Conservation (phyloP, 1,140 invertebrate species). For the Ylistrum balloti region DNA sequence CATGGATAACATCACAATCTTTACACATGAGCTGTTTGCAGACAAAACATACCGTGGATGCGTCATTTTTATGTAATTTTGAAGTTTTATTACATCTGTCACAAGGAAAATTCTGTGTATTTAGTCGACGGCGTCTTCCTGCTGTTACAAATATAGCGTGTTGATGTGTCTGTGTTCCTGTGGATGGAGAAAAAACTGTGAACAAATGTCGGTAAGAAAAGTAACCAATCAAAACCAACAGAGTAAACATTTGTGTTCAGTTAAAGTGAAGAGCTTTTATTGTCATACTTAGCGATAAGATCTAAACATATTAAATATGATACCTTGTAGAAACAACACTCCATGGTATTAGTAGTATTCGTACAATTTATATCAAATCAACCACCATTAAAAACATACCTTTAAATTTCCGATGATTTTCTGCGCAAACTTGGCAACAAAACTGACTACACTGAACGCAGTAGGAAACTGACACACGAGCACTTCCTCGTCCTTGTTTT, state of each 20-base stretch:
- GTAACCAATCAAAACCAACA: too few relatives aligned
- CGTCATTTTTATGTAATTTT: neutral
- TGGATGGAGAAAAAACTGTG: too few relatives aligned
- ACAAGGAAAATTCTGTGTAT: neutral
- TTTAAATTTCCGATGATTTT: slow-evolving; percentile 40
- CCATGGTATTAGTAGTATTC: too few relatives aligned
- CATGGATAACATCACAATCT: neutral
- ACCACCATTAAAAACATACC: too few relatives aligned
- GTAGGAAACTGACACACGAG: neutral
- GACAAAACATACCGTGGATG: neutral
- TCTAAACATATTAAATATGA: too few relatives aligned
- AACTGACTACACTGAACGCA: neutral
- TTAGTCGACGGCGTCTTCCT: neutral
- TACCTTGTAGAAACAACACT: too few relatives aligned
- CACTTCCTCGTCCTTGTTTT: neutral
- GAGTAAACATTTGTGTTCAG: too few relatives aligned
- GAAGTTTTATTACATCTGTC: neutral
- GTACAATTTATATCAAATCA: too few relatives aligned
- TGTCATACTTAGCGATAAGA: too few relatives aligned
- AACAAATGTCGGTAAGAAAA: neutral
- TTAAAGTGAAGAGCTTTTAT: too few relatives aligned
- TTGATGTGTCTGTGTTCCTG: neutral
- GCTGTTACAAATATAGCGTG: neutral
- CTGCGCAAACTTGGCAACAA: slow-evolving; percentile 25
- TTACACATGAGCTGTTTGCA: neutral